Percentiles rank a stretch among this genome's conserved stretches.
phyloP scores from a whole-genome alignment of 2,797 vertebrate species.

The Hoplostethus mediterraneus region DNA sequence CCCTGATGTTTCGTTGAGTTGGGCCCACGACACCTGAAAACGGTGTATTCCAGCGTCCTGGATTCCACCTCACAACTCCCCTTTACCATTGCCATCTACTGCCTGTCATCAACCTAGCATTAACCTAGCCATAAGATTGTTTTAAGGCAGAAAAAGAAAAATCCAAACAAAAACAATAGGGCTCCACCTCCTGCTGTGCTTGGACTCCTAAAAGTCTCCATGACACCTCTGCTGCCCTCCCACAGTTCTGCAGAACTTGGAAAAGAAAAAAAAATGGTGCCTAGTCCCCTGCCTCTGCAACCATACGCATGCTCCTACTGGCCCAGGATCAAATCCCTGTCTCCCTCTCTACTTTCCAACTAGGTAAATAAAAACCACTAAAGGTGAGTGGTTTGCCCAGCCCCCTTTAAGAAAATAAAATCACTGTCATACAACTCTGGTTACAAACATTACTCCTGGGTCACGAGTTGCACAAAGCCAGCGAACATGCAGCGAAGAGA shows the following conservation, averaged over 20 bases:
- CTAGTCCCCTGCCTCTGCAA: background rate
- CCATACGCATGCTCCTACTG: slow-evolving; percentile 4
- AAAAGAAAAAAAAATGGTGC: background rate
- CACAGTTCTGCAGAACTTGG: slow-evolving; percentile 10
- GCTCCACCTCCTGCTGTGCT: too few relatives aligned
- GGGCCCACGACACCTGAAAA: too few relatives aligned
- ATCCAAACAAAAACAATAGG: too few relatives aligned
- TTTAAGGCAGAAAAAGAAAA: too few relatives aligned
- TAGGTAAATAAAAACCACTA: slow-evolving; percentile 44
- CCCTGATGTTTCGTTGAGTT: too few relatives aligned
- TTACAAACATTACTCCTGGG: slow-evolving; percentile 63
- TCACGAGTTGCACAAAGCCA: slow-evolving; percentile 67
- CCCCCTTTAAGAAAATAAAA: slow-evolving; percentile 37
- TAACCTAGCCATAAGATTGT: too few relatives aligned
- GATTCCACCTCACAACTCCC: too few relatives aligned
- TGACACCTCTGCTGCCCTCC: background rate
- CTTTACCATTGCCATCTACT: too few relatives aligned
- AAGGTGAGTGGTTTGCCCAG: slow-evolving; percentile 40
- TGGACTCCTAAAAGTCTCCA: too few relatives aligned
- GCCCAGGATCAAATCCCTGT: background rate
- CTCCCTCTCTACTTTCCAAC: slow-evolving; percentile 19
- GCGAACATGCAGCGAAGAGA: slow-evolving; percentile 58
- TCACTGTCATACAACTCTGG: slow-evolving; percentile 46
- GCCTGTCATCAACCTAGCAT: too few relatives aligned
- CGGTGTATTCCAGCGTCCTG: too few relatives aligned